These are phyloP conservation scores for Ascidia mentula DNA, from an alignment of 23 tunicate genomes.

Conservation along the genomic window DNA sequence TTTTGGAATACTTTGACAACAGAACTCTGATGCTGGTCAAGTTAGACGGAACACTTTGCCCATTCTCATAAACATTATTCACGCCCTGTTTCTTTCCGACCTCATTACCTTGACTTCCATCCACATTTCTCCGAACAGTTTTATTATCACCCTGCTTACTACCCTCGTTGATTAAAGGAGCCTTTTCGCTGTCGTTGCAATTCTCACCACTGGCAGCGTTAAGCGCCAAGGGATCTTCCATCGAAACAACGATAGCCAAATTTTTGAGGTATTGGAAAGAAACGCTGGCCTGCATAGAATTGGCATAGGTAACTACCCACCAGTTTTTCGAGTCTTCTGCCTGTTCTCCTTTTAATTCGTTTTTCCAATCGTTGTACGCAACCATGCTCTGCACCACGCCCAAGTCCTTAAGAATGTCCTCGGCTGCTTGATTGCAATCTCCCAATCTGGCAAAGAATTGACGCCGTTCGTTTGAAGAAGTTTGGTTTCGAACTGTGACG, in stretches of 20 bases:
- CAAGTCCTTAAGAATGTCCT: background rate
- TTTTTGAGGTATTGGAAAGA: background rate
- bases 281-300: background rate
- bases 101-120: background rate
- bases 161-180: too few species aligned
- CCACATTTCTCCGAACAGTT: too few species aligned
- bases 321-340: background rate
- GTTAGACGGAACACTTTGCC: background rate
- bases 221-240: background rate
- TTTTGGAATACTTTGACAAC: constrained; percentile 18
- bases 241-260: background rate
- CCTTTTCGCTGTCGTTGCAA: too few species aligned
- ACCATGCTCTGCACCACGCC: background rate
- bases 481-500: constrained; percentile 6
- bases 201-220: background rate
- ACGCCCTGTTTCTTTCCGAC: background rate
- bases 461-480: background rate
- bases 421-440: background rate
- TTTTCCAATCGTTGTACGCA: background rate
- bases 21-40: constrained; percentile 14
- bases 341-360: background rate
- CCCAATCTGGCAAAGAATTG: background rate
- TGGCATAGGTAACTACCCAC: background rate
- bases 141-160: too few species aligned
- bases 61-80: background rate